Base-by-base conservation (phyloP, 2,888 invertebrate species). In the Cephalotes varians region DNA sequence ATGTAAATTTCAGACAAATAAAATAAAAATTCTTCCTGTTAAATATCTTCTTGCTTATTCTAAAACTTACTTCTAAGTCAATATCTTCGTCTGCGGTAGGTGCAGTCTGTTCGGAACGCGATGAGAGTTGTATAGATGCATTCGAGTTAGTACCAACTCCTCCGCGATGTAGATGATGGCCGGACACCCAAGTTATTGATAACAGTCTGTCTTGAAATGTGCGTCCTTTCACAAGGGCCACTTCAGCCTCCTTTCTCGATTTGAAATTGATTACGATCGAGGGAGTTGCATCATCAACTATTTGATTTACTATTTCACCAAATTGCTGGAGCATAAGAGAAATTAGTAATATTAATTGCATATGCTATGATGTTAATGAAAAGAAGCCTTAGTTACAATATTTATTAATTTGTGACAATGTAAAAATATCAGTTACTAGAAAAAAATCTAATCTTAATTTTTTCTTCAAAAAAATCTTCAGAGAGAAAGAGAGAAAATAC, bases 251-350 rank as follows among this genome's bases (percentile, higher is more conserved):
- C 92, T 97, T 96, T 64, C 98, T 95, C 51, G 96, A 96, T 90
- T 96, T 96, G 95, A 96, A 98, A 93, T 97, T 97, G 74, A 98
- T 95, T 64, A 97, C 96, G 87, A 98, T 95, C 91, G 97, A 97
- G 21, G 98, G 98, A 83, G 97, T 96, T 44, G 96, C 96, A 73
- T 96, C 96, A 93, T 97, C 97, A 87, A 97, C 96, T 80, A 96
- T 96, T 93, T 98, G 97, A 93, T 97, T 97, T n/a, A 97, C 97
- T 87, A 99, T 97, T 93, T 98, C 98, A 73, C 98, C 98, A 94
- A 96, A 98, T 96, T 97, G 97, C 98, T 98, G 95, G 1, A 94
- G 89, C 10, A 25, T 0, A 28, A 93, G 84, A 86, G n/a, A 72
- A 84, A 85, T 44, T 74, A 9, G 31, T 18, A 25, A 77, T 65